Evolutionary conservation across 2,797 vertebrate genomes (phyloP).

Genomic region (Poliocrania exsul): DNA sequence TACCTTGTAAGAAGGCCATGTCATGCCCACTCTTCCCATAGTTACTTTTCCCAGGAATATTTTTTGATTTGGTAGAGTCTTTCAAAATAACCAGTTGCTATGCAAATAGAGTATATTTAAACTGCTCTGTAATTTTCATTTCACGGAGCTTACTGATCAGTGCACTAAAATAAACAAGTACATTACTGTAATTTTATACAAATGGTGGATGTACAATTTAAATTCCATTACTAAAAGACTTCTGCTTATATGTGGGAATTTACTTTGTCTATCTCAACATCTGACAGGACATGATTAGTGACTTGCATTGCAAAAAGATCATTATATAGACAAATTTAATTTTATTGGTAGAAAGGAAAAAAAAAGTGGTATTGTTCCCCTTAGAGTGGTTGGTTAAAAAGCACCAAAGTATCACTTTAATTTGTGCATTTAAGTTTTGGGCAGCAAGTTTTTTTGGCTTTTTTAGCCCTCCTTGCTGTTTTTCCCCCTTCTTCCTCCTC

Average conservation of each 20-base stretch:
- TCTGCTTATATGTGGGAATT: not conserved
- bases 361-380: conserved; percentile 69
- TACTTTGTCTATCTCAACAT: not conserved
- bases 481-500: conserved; percentile 88
- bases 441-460: not conserved
- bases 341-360: conserved; percentile 75
- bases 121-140: conserved; percentile 28
- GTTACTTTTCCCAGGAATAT: not conserved
- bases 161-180: conserved; percentile 7
- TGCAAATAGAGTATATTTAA: conserved; percentile 27
- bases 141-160: conserved; percentile 20
- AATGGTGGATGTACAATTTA: not conserved
- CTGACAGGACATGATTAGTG: not conserved
- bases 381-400: conserved; percentile 71
- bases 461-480: conserved; percentile 87
- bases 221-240: not conserved
- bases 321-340: conserved; percentile 59
- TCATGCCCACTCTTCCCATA: not conserved
- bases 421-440: conserved; percentile 59
- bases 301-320: conserved; percentile 5
- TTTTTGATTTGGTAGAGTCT: not conserved
- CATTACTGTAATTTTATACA: not conserved
- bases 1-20: not conserved
- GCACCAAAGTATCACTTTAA: conserved; percentile 74
- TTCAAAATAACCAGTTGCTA: conserved; percentile 45